Conservation (phyloP, 2,888 invertebrate genomes). For the Teinopalpus imperialis region DNA sequence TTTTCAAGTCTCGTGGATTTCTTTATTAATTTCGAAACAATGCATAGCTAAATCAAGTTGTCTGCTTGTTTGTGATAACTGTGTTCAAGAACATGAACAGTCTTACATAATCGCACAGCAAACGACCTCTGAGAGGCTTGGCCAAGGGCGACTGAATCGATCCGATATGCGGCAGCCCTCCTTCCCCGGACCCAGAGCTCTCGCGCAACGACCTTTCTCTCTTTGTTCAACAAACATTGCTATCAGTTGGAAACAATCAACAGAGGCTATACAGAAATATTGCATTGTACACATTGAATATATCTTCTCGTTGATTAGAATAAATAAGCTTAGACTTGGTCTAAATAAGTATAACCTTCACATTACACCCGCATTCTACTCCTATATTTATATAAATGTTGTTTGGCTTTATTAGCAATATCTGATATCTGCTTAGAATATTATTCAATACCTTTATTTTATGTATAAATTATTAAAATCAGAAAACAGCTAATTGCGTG, state of each 20-base stretch:
- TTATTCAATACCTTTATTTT: no score
- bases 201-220: conserved; percentile 14
- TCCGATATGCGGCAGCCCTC: conserved; percentile 42
- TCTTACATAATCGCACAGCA: conserved; percentile 66
- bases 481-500: no score
- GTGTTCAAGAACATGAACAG: conserved; percentile 9
- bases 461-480: no score
- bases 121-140: conserved; percentile 59
- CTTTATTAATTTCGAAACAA: no score
- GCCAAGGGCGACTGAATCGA: conserved; percentile 75
- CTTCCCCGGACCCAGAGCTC: conserved; percentile 9
- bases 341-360: conserved; percentile 9
- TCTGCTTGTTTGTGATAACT: conserved; percentile 2
- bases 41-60: neutral
- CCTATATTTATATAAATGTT: conserved; percentile 10
- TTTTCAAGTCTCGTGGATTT: no score
- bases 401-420: neutral
- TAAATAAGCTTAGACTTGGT: conserved; percentile 3
- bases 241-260: conserved; percentile 33
- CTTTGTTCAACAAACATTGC: conserved; percentile 18
- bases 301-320: neutral
- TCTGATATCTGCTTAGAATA: no score
- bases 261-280: conserved; percentile 1
- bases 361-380: conserved; percentile 16
- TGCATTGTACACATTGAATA: conserved; percentile 3